Conservation (phyloP, 2,797 vertebrate genomes). For the Micrastur ruficollis region DNA sequence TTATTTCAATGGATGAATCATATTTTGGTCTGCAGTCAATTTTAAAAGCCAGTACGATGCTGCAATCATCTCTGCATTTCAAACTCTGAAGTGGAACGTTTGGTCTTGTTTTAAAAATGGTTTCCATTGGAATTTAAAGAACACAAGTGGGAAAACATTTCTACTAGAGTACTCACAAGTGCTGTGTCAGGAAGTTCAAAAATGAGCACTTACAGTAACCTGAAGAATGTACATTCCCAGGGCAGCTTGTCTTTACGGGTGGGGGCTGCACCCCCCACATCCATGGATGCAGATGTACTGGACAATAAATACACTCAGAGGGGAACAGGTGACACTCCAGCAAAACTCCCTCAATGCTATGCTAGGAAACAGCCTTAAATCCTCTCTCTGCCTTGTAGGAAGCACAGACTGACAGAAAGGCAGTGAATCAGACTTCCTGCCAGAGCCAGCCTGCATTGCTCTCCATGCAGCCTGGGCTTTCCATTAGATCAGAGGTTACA, state of each 20-base stretch:
- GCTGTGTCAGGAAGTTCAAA: slow-evolving; percentile 41
- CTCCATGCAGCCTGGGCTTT: background rate
- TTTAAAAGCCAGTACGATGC: background rate
- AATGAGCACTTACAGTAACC: background rate
- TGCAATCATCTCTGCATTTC: background rate
- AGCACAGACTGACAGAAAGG: background rate
- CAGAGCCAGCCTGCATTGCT: background rate
- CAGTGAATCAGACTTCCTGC: background rate
- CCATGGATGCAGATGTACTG: background rate
- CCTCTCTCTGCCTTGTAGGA: background rate
- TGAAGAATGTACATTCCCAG: background rate
- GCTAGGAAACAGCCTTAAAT: background rate
- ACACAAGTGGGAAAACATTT: slow-evolving; percentile 34
- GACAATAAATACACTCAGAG: background rate
- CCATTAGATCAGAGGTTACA: slow-evolving; percentile 46
- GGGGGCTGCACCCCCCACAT: background rate
- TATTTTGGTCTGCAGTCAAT: background rate
- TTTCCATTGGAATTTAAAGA: slow-evolving; percentile 38
- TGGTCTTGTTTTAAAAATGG: slow-evolving; percentile 5
- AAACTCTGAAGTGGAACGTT: background rate
- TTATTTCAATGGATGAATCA: slow-evolving; percentile 18
- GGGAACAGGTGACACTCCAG: slow-evolving; percentile 22
- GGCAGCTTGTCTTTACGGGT: background rate
- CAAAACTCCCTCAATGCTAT: background rate
- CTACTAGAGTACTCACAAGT: background rate